Conservation (phyloP, 1,140 invertebrate genomes). For the Stegodyphus mimosarum region DNA sequence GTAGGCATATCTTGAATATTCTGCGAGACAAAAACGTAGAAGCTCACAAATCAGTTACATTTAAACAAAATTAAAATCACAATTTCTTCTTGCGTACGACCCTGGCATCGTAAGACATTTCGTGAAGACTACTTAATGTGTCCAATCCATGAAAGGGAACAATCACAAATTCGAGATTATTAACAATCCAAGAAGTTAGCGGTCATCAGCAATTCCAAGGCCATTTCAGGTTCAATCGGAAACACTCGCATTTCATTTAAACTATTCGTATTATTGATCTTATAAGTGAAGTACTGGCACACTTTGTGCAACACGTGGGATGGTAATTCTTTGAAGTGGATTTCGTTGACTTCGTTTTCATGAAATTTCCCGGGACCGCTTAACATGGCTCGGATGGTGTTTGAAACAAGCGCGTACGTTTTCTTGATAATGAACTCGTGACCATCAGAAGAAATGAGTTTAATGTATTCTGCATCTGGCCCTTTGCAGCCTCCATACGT, state of each 20-base stretch:
- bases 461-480: slow-evolving; percentile 99
- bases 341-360: slow-evolving; percentile 99
- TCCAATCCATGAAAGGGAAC: too few relatives aligned
- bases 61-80: too few relatives aligned
- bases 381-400: slow-evolving; percentile 98
- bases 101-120: too few relatives aligned
- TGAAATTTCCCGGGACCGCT: slow-evolving; percentile 88
- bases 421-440: slow-evolving; percentile 98
- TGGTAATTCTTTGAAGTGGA: slow-evolving; percentile 98
- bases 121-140: too few relatives aligned
- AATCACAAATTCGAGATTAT: slow-evolving; percentile 62
- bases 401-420: slow-evolving; percentile 96
- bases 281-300: slow-evolving; percentile 99
- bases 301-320: slow-evolving; percentile 99
- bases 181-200: slow-evolving; percentile 99
- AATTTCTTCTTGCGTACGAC: too few relatives aligned
- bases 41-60: too few relatives aligned
- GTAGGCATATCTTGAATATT: too few relatives aligned
- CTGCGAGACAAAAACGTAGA: too few relatives aligned
- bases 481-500: slow-evolving; percentile 95
- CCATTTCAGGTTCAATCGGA: slow-evolving; percentile 95
- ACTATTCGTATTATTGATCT: slow-evolving; percentile 98
- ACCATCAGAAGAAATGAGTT: slow-evolving; percentile 95
- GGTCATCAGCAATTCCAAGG: slow-evolving; percentile 98
- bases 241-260: slow-evolving; percentile 99